A percentile compares a stretch with the other conserved stretches of the same genome.
These are phyloP conservation scores for Paraplagusia blochii DNA, from an alignment of 2,113 vertebrate species.

Conservation along the genomic window DNA sequence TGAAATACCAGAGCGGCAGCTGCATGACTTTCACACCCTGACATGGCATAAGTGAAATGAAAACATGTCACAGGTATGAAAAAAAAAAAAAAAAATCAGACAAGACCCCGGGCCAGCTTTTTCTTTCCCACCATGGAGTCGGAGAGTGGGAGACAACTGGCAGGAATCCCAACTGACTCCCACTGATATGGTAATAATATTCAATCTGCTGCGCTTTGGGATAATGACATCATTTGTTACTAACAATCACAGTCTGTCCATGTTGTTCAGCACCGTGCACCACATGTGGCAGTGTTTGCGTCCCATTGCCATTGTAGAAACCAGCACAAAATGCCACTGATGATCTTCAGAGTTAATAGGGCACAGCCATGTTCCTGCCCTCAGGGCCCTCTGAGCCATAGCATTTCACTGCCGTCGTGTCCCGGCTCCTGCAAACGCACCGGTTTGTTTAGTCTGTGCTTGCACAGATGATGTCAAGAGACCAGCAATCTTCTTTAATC, in stretches of 20 bases:
- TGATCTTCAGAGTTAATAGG: slow-evolving; percentile 44
- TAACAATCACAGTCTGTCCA: slow-evolving; percentile 35
- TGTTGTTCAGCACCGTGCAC: not conserved
- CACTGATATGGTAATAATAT: slow-evolving; percentile 54
- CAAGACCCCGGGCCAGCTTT: slow-evolving; percentile 29
- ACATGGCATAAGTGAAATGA: slow-evolving; percentile 14
- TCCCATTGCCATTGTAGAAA: slow-evolving; percentile 20
- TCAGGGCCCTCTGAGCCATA: slow-evolving; percentile 27
- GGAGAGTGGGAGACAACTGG: slow-evolving; percentile 11
- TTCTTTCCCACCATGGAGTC: slow-evolving; percentile 8
- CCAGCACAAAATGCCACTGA: slow-evolving; percentile 20
- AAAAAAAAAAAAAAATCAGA: slow-evolving; percentile 9
- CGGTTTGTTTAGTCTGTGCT: slow-evolving; percentile 51
- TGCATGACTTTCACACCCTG: slow-evolving; percentile 17
- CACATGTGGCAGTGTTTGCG: slow-evolving; percentile 29
- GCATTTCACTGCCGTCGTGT: slow-evolving; percentile 49
- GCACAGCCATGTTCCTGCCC: slow-evolving; percentile 45
- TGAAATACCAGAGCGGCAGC: slow-evolving; percentile 9
- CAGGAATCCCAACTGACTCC: slow-evolving; percentile 48
- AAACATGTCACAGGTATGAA: slow-evolving; percentile 24
- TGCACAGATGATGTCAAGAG: slow-evolving; percentile 34
- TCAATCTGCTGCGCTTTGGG: slow-evolving; percentile 32
- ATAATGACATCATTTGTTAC: slow-evolving; percentile 62
- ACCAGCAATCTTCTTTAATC: slow-evolving; percentile 43
- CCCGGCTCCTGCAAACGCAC: slow-evolving; percentile 26